These are phyloP conservation scores for Bombyx mandarina DNA, from an alignment of 1,140 invertebrate species.

Conservation along the genomic window DNA sequence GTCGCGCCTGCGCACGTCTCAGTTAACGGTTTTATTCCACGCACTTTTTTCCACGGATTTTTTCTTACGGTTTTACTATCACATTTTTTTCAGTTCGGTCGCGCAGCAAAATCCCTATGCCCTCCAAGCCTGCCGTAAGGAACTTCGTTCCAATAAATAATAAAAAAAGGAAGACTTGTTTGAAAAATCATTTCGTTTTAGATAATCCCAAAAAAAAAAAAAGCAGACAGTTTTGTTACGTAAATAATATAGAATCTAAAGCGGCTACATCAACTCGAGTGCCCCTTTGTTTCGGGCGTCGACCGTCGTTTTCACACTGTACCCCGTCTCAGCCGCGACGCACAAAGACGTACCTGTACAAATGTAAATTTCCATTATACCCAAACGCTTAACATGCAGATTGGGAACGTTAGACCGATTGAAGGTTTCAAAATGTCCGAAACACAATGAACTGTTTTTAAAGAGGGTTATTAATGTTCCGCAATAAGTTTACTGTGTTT, in stretches of 20 bases:
- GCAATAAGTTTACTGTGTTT: neutral
- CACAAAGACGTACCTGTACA: slow-evolving; percentile 51
- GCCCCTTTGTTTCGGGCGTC: slow-evolving; percentile 38
- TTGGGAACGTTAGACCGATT: slow-evolving; percentile 46
- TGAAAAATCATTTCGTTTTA: too few relatives aligned
- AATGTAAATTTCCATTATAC: slow-evolving; percentile 63
- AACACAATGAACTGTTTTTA: slow-evolving; percentile 27
- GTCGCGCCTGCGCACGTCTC: too few relatives aligned
- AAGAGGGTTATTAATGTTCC: slow-evolving; percentile 1
- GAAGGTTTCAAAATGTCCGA: slow-evolving; percentile 43
- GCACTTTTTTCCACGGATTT: too few relatives aligned
- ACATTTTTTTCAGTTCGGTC: too few relatives aligned
- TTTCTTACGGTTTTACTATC: too few relatives aligned
- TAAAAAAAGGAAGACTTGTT: too few relatives aligned
- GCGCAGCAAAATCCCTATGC: too few relatives aligned
- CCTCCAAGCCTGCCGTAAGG: too few relatives aligned
- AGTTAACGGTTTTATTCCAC: too few relatives aligned
- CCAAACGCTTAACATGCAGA: slow-evolving; percentile 55
- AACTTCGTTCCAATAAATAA: too few relatives aligned
- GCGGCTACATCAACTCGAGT: slow-evolving; percentile 19
- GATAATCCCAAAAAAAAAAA: too few relatives aligned
- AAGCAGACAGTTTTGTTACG: too few relatives aligned
- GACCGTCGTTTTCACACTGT: slow-evolving; percentile 49
- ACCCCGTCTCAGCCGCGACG: slow-evolving; percentile 31
- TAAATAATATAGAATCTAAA: slow-evolving; percentile 22